Conservation (phyloP, 2,888 invertebrate genomes). For the Graphium colonna region DNA sequence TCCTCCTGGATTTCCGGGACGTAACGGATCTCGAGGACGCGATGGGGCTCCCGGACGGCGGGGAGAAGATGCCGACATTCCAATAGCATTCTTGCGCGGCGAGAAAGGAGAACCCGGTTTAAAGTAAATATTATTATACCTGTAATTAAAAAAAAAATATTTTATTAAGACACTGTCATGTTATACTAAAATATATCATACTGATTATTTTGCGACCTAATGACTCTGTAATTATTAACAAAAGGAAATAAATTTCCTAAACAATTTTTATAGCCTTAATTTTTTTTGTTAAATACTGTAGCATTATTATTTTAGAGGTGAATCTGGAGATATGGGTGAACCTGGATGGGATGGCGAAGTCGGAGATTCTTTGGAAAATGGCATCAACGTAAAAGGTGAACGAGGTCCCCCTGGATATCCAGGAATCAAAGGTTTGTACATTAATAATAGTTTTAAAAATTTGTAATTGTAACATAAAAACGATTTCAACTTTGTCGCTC, state of each 20-base stretch:
- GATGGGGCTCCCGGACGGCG: constrained; percentile 75
- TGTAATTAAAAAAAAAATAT: too few species aligned
- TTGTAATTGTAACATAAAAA: background rate
- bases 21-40: constrained; percentile 69
- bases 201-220: too few species aligned
- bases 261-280: too few species aligned
- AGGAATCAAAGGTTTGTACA: constrained; percentile 49
- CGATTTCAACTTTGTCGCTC: too few species aligned
- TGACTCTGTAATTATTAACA: too few species aligned
- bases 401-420: constrained; percentile 76
- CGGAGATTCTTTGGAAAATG: constrained; percentile 51
- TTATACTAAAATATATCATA: too few species aligned
- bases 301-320: constrained; percentile 46
- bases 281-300: background rate
- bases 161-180: too few species aligned
- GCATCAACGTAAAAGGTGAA: constrained; percentile 64
- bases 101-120: constrained; percentile 69
- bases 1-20: constrained; percentile 66
- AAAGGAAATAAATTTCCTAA: too few species aligned
- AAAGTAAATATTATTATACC: constrained; percentile 45
- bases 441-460: background rate
- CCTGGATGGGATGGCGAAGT: constrained; percentile 56
- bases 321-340: constrained; percentile 66
- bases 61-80: constrained; percentile 66
- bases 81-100: constrained; percentile 58